Percentiles rank a stretch among this genome's conserved stretches.
Conservation (phyloP, 2,888 invertebrate species). For the Agonopterix arenella region DNA sequence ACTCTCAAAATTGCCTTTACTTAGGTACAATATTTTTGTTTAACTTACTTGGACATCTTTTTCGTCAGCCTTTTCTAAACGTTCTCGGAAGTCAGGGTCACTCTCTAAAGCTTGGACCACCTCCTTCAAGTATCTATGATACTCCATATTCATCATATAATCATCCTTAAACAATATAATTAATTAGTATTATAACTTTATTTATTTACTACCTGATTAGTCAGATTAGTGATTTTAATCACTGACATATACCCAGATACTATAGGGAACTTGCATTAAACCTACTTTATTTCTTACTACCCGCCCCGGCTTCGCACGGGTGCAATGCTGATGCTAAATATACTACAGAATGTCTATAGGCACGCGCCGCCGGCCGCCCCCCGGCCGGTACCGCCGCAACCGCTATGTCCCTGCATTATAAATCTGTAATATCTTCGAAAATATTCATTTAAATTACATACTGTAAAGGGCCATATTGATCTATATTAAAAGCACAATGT, state of each 20-base stretch:
- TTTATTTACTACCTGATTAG: neutral
- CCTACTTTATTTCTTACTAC: too few relatives aligned
- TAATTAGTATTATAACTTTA: conserved; percentile 2
- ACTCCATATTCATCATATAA: conserved; percentile 90
- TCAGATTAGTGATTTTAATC: neutral
- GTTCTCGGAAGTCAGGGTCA: conserved; percentile 89
- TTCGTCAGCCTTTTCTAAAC: conserved; percentile 88
- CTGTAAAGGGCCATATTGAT: too few relatives aligned
- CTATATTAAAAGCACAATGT: too few relatives aligned
- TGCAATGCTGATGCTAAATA: too few relatives aligned
- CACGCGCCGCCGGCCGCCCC: too few relatives aligned
- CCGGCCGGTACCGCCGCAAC: too few relatives aligned
- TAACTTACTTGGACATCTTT: conserved; percentile 87
- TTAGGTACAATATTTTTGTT: neutral
- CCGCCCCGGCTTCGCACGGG: too few relatives aligned
- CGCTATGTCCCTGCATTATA: too few relatives aligned
- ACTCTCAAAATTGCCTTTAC: too few relatives aligned
- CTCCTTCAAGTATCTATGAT: conserved; percentile 92
- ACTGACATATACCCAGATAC: neutral
- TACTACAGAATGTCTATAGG: too few relatives aligned
- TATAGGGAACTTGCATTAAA: neutral
- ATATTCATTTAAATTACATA: too few relatives aligned
- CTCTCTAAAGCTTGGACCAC: conserved; percentile 93
- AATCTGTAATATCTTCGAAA: too few relatives aligned
- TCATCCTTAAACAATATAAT: conserved; percentile 42